Conservation (phyloP, 2,113 vertebrate genomes). For the Potamarius usumacintae region DNA sequence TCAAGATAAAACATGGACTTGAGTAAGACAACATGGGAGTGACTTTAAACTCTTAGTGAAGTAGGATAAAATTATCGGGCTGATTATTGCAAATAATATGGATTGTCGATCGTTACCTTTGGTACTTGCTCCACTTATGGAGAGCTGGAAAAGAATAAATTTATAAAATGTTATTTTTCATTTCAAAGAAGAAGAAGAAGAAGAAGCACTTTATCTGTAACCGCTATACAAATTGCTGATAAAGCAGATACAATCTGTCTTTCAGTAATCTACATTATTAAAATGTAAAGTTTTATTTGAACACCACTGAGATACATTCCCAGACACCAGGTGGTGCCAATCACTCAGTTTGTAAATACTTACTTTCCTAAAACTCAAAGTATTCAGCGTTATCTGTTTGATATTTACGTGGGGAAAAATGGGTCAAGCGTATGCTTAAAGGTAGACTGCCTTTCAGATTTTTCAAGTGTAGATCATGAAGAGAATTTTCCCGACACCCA, state of each 20-base stretch:
- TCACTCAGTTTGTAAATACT: not conserved
- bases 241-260: not conserved
- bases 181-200: not conserved
- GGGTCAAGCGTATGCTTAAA: not conserved
- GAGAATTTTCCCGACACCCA: too few relatives aligned
- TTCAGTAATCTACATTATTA: not conserved
- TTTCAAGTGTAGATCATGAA: too few relatives aligned
- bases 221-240: not conserved
- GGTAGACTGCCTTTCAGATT: too few relatives aligned
- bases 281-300: not conserved
- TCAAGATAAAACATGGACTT: not conserved
- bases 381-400: not conserved
- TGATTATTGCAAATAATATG: not conserved
- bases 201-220: not conserved
- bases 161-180: not conserved
- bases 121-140: conserved; percentile 23
- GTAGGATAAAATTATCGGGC: not conserved
- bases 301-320: not conserved
- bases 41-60: not conserved
- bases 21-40: conserved; percentile 25
- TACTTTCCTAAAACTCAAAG: not conserved
- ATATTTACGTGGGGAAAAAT: not conserved
- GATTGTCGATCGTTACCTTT: conserved; percentile 35
- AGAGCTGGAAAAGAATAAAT: conserved; percentile 32
- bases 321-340: not conserved